phyloP scores from a whole-genome alignment of 2,888 invertebrate species.

The Cosmia trapezina region DNA sequence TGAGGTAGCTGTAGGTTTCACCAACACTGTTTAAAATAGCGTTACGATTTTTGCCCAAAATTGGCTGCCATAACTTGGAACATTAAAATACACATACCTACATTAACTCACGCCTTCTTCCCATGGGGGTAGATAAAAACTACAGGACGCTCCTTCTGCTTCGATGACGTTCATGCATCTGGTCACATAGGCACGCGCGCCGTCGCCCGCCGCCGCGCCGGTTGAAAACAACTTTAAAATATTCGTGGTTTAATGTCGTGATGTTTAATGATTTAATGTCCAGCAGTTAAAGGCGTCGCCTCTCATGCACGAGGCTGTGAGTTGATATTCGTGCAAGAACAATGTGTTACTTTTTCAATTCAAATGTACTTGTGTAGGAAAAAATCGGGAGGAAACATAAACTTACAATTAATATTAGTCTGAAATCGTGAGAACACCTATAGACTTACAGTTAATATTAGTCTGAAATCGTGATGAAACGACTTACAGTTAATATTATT shows the following conservation, averaged over 20 bases:
- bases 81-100: too few species aligned
- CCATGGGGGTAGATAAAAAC: too few species aligned
- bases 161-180: too few species aligned
- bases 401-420: background rate
- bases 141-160: too few species aligned
- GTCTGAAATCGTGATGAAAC: background rate
- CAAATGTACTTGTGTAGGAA: background rate
- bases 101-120: too few species aligned
- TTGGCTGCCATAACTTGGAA: background rate
- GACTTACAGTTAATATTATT: background rate
- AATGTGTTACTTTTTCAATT: background rate
- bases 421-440: background rate
- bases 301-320: background rate
- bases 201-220: too few species aligned
- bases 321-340: background rate
- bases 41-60: background rate
- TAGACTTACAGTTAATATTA: background rate
- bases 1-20: too few species aligned
- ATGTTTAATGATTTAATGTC: too few species aligned
- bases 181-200: too few species aligned
- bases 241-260: background rate
- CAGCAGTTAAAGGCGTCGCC: too few species aligned
- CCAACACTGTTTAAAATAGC: constrained; percentile 20
- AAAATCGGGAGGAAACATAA: background rate
- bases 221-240: too few species aligned